phyloP scores from a whole-genome alignment of 1,140 invertebrate species.

The Solenopsis fugax region DNA sequence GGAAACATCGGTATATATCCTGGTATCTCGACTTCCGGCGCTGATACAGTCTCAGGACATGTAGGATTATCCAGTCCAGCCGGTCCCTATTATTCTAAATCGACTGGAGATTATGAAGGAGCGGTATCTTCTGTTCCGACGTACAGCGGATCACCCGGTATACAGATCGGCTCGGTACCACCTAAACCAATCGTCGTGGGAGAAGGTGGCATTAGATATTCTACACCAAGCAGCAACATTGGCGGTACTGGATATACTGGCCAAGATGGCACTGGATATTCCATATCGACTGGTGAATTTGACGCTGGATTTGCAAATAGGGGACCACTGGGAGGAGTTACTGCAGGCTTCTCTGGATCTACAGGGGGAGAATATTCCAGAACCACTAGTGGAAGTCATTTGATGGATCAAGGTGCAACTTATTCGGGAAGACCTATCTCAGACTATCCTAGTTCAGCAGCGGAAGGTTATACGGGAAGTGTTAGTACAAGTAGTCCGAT shows the following conservation, averaged over 20 bases:
- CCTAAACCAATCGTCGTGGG: conserved; percentile 12
- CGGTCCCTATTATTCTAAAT: conserved; percentile 49
- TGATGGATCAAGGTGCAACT: neutral
- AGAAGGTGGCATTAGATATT: neutral
- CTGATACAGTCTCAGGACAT: conserved; percentile 40
- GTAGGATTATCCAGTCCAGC: conserved; percentile 29
- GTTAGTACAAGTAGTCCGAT: neutral
- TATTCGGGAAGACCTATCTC: conserved; percentile 40
- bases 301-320: neutral
- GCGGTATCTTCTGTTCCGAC: conserved; percentile 16
- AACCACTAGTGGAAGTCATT: neutral
- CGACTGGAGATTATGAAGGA: neutral
- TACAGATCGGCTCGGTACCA: conserved; percentile 2
- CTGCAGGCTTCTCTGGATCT: conserved; percentile 13
- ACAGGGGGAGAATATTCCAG: neutral
- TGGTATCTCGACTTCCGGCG: conserved; percentile 26
- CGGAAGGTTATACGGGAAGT: conserved; percentile 41
- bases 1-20: neutral
- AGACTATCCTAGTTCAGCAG: neutral
- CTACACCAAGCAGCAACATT: neutral
- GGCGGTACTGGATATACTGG: neutral
- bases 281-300: neutral
- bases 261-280: conserved; percentile 3
- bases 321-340: neutral
- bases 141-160: neutral